These are phyloP conservation scores for Sitta europaea DNA, from an alignment of 2,113 vertebrate species.

Conservation along the genomic window DNA sequence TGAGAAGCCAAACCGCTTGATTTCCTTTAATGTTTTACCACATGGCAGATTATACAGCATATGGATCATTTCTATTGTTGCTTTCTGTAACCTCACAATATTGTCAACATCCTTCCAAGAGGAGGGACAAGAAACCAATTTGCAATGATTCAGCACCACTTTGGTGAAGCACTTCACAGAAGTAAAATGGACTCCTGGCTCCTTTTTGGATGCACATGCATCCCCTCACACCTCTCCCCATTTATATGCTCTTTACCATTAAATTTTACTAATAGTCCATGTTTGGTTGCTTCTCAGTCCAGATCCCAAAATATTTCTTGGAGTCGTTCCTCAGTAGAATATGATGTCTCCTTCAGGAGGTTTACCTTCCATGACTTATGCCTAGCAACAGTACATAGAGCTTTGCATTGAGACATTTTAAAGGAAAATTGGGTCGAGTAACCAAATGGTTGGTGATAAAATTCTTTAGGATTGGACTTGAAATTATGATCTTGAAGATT, in stretches of 20 bases:
- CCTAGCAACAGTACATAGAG: neutral
- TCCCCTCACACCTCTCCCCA: fast-evolving
- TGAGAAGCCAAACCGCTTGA: neutral
- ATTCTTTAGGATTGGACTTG: neutral
- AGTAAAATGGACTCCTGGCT: neutral
- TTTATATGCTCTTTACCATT: neutral
- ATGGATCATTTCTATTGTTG: neutral
- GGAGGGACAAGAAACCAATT: neutral
- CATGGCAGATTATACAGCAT: neutral
- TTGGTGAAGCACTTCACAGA: neutral
- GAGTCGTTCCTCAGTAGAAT: neutral
- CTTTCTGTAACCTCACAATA: neutral
- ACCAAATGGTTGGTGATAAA: neutral
- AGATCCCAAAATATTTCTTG: neutral
- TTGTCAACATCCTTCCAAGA: neutral
- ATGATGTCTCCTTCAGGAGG: neutral
- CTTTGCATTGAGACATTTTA: neutral
- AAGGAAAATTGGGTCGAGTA: neutral
- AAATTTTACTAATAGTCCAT: neutral
- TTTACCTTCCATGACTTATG: neutral
- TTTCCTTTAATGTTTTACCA: neutral
- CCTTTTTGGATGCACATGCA: fast-evolving
- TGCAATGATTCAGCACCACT: neutral
- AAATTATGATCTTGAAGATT: neutral
- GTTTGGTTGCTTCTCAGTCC: neutral